Evolutionary conservation across 2,888 invertebrate species (phyloP).

Genomic region (Noctua fimbriata): DNA sequence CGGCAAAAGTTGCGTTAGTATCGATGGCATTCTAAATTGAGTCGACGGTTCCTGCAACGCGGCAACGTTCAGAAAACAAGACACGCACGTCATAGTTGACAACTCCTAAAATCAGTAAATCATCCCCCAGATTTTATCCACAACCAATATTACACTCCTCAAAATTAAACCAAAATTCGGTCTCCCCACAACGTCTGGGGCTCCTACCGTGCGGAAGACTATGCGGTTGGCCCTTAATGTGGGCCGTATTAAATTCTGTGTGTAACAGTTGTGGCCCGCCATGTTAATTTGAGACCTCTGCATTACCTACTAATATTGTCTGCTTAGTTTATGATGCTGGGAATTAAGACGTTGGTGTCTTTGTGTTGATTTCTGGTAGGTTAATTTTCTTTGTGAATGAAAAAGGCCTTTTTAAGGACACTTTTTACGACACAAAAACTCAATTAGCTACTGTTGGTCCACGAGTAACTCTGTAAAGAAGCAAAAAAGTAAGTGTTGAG

Average conservation of each 20-base stretch:
- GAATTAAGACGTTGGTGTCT: conserved; percentile 24
- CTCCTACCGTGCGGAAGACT: conserved; percentile 61
- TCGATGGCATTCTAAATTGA: background rate
- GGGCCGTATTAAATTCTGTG: conserved; percentile 69
- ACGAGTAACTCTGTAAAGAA: background rate
- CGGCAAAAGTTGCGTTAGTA: background rate
- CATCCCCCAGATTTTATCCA: background rate
- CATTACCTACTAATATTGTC: conserved; percentile 64
- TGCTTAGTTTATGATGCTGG: conserved; percentile 50
- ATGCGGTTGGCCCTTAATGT: conserved; percentile 67
- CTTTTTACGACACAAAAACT: background rate
- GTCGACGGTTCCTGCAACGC: background rate
- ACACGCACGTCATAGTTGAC: background rate
- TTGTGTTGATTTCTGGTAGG: background rate
- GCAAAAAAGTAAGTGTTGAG: background rate
- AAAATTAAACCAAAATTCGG: conserved; percentile 8
- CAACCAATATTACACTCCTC: background rate
- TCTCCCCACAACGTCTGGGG: conserved; percentile 48
- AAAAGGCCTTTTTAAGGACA: too few species aligned
- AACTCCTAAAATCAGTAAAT: background rate
- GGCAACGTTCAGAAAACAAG: background rate
- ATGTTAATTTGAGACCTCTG: conserved; percentile 67
- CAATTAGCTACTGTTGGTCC: background rate
- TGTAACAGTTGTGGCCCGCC: conserved; percentile 66
- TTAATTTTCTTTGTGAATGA: background rate